Conservation (phyloP, 1,140 invertebrate species). For the Papilio dardanus region DNA sequence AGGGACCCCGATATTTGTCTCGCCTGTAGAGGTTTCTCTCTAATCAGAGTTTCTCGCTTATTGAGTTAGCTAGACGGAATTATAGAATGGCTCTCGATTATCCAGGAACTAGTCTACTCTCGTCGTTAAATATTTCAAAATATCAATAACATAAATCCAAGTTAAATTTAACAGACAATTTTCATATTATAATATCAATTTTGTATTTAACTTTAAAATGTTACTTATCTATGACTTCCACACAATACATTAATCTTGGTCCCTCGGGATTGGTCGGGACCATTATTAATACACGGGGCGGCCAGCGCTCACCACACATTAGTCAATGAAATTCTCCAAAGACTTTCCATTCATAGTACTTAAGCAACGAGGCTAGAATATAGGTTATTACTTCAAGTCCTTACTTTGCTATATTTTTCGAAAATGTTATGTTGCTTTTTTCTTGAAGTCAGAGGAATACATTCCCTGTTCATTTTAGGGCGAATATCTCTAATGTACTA, state of each 20-base stretch:
- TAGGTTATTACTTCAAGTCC: not conserved
- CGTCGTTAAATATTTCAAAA: too few relatives aligned
- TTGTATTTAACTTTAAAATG: not conserved
- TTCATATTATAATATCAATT: not conserved
- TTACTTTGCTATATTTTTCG: too few relatives aligned
- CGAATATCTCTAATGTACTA: too few relatives aligned
- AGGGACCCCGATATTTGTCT: too few relatives aligned
- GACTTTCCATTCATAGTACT: conserved; percentile 5
- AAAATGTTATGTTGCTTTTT: too few relatives aligned
- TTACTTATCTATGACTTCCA: not conserved
- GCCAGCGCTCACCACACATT: not conserved
- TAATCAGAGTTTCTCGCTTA: too few relatives aligned
- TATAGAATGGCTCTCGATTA: too few relatives aligned
- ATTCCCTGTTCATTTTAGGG: too few relatives aligned
- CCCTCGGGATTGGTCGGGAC: not conserved
- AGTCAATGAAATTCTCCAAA: conserved; percentile 8
- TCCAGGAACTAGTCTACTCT: too few relatives aligned
- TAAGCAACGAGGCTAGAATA: not conserved
- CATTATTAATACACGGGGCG: not conserved
- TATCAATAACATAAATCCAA: not conserved
- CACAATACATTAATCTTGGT: not conserved
- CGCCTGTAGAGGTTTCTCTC: too few relatives aligned
- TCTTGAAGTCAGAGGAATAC: too few relatives aligned
- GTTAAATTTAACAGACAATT: not conserved
- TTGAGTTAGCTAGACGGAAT: too few relatives aligned